Base-by-base conservation (phyloP, 1,140 invertebrate species). In the Trichoplusia ni region DNA sequence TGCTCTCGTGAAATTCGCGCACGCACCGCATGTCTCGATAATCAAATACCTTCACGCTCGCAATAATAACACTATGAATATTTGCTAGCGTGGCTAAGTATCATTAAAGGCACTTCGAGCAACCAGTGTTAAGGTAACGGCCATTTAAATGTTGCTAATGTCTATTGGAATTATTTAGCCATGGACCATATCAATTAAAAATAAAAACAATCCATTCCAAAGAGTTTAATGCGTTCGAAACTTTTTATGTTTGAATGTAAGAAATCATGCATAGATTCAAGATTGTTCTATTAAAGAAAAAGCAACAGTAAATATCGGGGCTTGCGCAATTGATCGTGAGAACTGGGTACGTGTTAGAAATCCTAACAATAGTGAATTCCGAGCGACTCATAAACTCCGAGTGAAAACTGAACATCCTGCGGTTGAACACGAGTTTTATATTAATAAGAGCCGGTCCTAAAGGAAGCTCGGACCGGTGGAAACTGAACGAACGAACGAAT, bases 21-120 rank as follows among this genome's bases (percentile, higher is more conserved):
- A 86, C 84, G 86, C 86, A 76, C 71, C 67, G 51, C 75, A 56
- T 69, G 56, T 21, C 71, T 60, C 58, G 54, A 75, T 85, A 84
- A 87, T 87, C 77, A 79, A 84, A 89, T 89, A 79, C 79, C 80
- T 82, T 82, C 86, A 89, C 86, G 86, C 70, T 72, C 64, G 66
- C 78, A 66, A 78, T 78, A 75, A 72, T 75, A 61, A 73, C 65
- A 75, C 67, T 74, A 78, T 82, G 78, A 83, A 84, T 75, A 73
- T 73, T 68, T 63, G 29, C 64, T 63, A 46, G 64, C 63, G 59
- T 64, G 35, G 13, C 33, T 71, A 42, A 64, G 38, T 59, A 46
- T 8, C 49, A 21, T 65, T 65, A 54, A 56, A 64, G 23, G 31
- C 31, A 44, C 47, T 61, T 40, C 25, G 46, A 46, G 11, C 44